Conservation (phyloP, 2,113 vertebrate genomes). For the Spea bombifrons region DNA sequence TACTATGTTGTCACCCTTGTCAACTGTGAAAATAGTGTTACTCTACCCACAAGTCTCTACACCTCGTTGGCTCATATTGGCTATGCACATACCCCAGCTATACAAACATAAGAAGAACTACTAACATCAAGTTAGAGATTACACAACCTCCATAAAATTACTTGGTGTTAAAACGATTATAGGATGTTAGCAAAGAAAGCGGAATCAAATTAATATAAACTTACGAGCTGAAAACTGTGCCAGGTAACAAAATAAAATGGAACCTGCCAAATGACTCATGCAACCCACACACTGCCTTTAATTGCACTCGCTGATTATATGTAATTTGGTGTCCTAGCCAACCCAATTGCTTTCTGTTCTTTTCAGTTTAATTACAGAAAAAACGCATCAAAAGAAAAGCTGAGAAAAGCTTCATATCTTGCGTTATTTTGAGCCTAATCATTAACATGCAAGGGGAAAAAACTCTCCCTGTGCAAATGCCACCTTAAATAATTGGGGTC, state of each 20-base stretch:
- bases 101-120: no score
- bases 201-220: conserved; percentile 8
- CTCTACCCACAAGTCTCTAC: no score
- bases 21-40: no score
- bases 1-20: no score
- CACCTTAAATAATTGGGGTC: no score
- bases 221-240: conserved; percentile 19
- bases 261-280: conserved; percentile 38
- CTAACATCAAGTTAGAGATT: background rate
- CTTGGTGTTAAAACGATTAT: conserved; percentile 8
- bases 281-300: conserved; percentile 39
- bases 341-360: conserved; percentile 17
- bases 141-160: background rate
- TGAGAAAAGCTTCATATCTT: background rate
- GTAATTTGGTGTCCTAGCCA: conserved; percentile 42
- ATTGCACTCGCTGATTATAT: conserved; percentile 39
- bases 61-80: no score
- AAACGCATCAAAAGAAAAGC: conserved; percentile 10
- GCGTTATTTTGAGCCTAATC: no score
- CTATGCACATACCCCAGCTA: no score
- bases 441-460: no score
- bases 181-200: conserved; percentile 4
- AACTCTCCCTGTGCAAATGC: no score
- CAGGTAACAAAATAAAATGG: conserved; percentile 41
- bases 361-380: conserved; percentile 20